Evolutionary conservation across 2,113 vertebrate species (phyloP).

Genomic region (Phrynocephalus versicolor): DNA sequence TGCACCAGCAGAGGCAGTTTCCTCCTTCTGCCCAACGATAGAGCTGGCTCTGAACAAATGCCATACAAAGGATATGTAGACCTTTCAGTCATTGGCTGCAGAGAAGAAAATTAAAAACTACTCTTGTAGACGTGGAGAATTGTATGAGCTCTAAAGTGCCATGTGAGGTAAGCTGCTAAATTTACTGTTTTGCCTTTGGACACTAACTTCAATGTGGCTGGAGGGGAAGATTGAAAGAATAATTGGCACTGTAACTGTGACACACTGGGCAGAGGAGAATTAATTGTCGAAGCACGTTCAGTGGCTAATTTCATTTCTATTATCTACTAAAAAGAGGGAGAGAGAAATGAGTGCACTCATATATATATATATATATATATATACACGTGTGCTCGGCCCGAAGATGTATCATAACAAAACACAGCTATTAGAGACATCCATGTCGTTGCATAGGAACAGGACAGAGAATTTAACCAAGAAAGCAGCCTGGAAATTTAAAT

Average conservation of each 20-base stretch:
- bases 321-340: not conserved
- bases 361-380: not conserved
- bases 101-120: not conserved
- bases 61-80: not conserved
- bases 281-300: not conserved
- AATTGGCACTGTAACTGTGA: not conserved
- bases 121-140: not conserved
- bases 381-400: fast-evolving
- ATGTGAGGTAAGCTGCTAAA: not conserved
- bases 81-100: not conserved
- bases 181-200: fast-evolving
- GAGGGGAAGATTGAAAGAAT: not conserved
- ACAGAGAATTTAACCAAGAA: constrained; percentile 14
- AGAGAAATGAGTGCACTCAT: not conserved
- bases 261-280: not conserved
- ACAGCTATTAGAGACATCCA: not conserved
- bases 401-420: fast-evolving
- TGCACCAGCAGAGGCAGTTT: not conserved
- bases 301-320: not conserved
- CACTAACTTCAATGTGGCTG: not conserved
- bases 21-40: not conserved
- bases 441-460: not conserved
- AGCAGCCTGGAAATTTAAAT: fast-evolving
- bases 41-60: not conserved
- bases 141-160: not conserved